These are phyloP conservation scores for Anabacerthia variegaticeps DNA, from an alignment of 2,797 vertebrate genomes.

Conservation along the genomic window DNA sequence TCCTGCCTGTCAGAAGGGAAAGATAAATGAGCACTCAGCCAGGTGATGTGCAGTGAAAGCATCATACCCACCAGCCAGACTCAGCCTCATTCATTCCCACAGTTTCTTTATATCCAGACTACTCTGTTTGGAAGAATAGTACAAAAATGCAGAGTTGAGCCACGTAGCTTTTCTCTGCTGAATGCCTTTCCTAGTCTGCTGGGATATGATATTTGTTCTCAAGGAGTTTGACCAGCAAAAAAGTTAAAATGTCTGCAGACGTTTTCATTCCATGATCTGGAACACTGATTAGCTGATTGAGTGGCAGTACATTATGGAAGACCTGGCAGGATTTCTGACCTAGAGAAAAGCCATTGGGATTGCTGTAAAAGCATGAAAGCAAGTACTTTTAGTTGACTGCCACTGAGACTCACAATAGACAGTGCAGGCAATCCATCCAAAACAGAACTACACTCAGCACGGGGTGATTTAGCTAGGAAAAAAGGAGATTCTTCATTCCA, in stretches of 20 bases:
- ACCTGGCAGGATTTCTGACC: not conserved
- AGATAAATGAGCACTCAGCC: accelerated
- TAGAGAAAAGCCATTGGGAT: not conserved
- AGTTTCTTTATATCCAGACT: not conserved
- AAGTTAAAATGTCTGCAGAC: not conserved
- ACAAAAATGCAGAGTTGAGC: not conserved
- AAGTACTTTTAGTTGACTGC: not conserved
- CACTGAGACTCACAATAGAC: not conserved
- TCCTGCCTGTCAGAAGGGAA: not conserved
- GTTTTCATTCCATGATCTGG: not conserved
- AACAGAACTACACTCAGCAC: not conserved
- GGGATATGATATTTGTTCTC: not conserved
- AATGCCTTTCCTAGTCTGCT: not conserved
- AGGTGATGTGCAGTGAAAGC: not conserved
- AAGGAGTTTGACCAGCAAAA: not conserved
- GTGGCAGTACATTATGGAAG: not conserved
- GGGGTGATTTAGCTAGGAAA: not conserved
- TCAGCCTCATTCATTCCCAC: not conserved
- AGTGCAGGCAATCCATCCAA: not conserved
- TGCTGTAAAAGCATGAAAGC: not conserved
- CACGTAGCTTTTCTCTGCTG: not conserved
- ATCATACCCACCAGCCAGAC: not conserved
- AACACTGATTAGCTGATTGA: not conserved
- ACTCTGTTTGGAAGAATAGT: not conserved
- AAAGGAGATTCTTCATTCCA: not conserved